Evolutionary conservation across 2,113 vertebrate genomes (phyloP).

Genomic region (Mus musculus): DNA sequence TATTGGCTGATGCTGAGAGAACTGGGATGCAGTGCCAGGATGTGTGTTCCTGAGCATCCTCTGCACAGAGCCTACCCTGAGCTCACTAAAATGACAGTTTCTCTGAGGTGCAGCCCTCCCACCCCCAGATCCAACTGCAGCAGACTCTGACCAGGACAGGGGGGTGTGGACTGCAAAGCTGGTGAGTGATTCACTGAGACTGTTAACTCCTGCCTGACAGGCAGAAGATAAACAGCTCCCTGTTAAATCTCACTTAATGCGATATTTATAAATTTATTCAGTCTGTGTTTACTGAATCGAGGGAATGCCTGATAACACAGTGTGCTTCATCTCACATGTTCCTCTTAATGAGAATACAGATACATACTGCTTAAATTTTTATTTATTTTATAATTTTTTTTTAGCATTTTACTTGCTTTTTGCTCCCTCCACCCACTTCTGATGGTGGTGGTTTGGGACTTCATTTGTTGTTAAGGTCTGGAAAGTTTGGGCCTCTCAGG

Average conservation of each 20-base stretch:
- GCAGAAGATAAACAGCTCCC: slow-evolving; percentile 86
- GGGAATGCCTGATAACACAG: slow-evolving; percentile 83
- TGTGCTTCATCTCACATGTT: slow-evolving; percentile 75
- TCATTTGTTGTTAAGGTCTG: slow-evolving; percentile 52
- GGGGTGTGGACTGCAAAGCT: slow-evolving; percentile 34
- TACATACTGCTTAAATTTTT: slow-evolving; percentile 60
- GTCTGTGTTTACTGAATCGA: slow-evolving; percentile 91
- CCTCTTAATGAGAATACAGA: slow-evolving; percentile 80
- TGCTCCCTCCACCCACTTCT: background rate
- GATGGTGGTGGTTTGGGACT: slow-evolving; percentile 48
- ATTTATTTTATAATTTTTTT: background rate
- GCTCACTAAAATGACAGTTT: background rate
- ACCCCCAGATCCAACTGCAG: background rate
- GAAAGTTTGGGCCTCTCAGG: slow-evolving; percentile 35
- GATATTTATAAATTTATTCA: slow-evolving; percentile 90
- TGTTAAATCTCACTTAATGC: slow-evolving; percentile 90
- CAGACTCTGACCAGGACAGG: slow-evolving; percentile 35
- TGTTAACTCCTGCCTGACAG: slow-evolving; percentile 69
- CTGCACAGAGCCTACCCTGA: too few relatives aligned
- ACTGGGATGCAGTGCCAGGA: fast-evolving
- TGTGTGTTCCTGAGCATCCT: too few relatives aligned
- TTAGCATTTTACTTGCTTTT: slow-evolving; percentile 77
- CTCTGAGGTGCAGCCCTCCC: background rate
- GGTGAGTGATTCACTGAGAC: slow-evolving; percentile 70
- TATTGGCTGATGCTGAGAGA: background rate